These are phyloP conservation scores for Eilema griseolum DNA, from an alignment of 2,888 invertebrate genomes.

Conservation along the genomic window DNA sequence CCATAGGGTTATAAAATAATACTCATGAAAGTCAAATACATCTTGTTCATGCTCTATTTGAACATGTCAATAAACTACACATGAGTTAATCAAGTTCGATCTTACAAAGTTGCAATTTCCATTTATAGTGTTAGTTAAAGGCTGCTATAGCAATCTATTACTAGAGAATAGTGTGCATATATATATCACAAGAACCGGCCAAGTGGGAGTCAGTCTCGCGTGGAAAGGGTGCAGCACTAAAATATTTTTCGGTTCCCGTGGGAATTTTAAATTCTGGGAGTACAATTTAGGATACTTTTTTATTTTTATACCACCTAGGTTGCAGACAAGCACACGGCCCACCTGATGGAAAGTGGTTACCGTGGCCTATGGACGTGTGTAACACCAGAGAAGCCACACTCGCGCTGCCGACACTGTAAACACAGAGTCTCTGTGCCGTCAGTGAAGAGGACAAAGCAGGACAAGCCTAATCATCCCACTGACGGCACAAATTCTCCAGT, in stretches of 20 bases:
- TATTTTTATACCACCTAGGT: too few species aligned
- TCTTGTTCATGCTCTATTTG: not conserved
- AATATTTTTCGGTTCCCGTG: not conserved
- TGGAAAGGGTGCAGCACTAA: not conserved
- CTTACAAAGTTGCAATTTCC: not conserved
- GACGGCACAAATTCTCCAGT: too few species aligned
- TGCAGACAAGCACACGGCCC: too few species aligned
- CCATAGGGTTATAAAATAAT: not conserved
- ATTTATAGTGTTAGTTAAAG: not conserved
- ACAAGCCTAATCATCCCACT: too few species aligned
- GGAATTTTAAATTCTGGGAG: not conserved
- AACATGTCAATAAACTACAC: not conserved
- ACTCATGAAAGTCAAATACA: not conserved
- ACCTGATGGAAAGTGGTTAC: too few species aligned
- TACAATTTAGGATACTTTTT: too few species aligned
- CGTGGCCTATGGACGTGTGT: too few species aligned
- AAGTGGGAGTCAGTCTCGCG: conserved; percentile 1
- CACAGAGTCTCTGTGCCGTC: too few species aligned
- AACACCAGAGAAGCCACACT: too few species aligned
- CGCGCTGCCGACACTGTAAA: too few species aligned
- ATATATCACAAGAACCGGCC: not conserved
- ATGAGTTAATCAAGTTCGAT: not conserved
- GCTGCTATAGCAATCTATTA: not conserved
- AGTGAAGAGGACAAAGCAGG: too few species aligned
- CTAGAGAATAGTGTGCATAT: not conserved